Conservation (phyloP, 2,888 invertebrate genomes). For the Therioaphis trifolii region DNA sequence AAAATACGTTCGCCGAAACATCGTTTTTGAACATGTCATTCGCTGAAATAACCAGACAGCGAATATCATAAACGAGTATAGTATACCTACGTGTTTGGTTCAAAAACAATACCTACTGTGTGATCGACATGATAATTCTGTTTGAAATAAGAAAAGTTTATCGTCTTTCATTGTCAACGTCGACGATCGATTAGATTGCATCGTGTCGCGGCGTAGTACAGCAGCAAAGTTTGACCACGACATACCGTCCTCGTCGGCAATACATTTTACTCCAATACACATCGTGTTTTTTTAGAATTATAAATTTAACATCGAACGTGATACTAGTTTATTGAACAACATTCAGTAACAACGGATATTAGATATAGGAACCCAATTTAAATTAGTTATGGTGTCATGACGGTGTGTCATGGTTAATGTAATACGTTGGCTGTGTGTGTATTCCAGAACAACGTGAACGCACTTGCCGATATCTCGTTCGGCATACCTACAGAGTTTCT, state of each 20-base stretch:
- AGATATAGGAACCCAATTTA: constrained; percentile 51
- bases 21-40: no score
- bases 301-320: constrained; percentile 16
- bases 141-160: no score
- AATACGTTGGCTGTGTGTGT: not conserved
- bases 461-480: not conserved
- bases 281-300: not conserved
- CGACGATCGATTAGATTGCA: no score
- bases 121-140: no score
- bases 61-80: no score
- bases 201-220: no score
- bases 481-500: constrained; percentile 23
- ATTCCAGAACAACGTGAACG: constrained; percentile 6
- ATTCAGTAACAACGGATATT: constrained; percentile 23
- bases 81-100: no score
- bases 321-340: constrained; percentile 18
- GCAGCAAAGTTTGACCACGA: no score
- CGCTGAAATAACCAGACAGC: no score
- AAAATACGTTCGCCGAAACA: no score
- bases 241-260: not conserved
- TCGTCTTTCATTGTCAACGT: no score
- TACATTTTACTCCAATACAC: not conserved
- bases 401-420: constrained; percentile 40
- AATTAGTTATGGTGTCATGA: constrained; percentile 53
- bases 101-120: no score